Base-by-base conservation (phyloP, 2,797 vertebrate genomes). In the Haliaeetus vocifer region DNA sequence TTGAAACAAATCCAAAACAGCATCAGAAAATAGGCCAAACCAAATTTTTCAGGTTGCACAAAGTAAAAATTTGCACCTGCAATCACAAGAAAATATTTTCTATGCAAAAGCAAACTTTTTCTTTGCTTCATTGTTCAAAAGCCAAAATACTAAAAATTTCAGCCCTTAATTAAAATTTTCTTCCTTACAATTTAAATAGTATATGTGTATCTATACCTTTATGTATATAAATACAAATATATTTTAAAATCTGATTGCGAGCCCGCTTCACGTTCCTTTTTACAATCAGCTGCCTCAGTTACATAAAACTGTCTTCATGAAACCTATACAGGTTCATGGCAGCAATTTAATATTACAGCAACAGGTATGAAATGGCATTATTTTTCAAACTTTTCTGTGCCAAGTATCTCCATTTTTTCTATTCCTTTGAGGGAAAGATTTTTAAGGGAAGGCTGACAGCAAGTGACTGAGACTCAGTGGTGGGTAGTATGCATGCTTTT, bases 371-470 rank as follows among this genome's bases (percentile, higher is more conserved):
- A 86, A 92, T 88, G 1, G 86, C 37, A 58, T 55, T 91, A 65
- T 42, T 44, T 76, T 80, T 55, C 49, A 56, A 94, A 91, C 16
- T 61, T 87, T 91, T 81, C 62, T 79, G 20, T 65, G 79, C 50
- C 90, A 92, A 83, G 87, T 25, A 33, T 28, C 31, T 25, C 55
- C 4, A 22, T 17, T 61, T 95, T 82, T 89, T 66, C 88, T n/a
- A 73, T 65, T 84, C 31, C 17, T 86, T 66, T 61, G n/a, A 62
- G 35, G 35, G 38, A 31, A 84, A 52, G 15, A 56, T 33, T 88
- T 92, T 71, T 83, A 84, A 65, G 42, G 33, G 55, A 91, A 94
- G 91, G 90, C 75, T 91, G 63, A 81, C 59, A 95, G 91, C 45
- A 96, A 94, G 56, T 86, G 88, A 68, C 53, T 61, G 62, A 94